Evolutionary conservation across 2,888 invertebrate species (phyloP).

Genomic region (Trissoscelio sp.): DNA sequence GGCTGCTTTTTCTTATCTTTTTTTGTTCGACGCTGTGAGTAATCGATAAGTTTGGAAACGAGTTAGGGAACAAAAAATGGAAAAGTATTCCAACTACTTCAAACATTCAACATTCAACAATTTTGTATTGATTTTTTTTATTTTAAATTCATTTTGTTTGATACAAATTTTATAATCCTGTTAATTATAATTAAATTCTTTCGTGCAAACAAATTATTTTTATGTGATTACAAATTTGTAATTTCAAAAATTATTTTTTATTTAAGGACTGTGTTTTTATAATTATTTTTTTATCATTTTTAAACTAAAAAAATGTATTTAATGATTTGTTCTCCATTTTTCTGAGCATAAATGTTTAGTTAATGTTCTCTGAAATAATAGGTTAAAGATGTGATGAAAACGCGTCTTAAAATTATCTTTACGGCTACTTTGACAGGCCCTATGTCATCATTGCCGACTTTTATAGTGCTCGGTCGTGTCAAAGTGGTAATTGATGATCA

Average conservation of each 20-base stretch:
- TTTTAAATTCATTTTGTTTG: no score
- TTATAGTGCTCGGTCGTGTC: slow-evolving; percentile 23
- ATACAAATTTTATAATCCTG: no score
- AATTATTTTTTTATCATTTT: no score
- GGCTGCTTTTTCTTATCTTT: not conserved
- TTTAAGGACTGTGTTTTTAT: no score
- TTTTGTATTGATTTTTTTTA: no score
- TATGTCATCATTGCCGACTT: slow-evolving; percentile 55
- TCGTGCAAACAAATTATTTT: no score
- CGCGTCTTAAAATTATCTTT: slow-evolving; percentile 57
- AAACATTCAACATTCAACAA: not conserved
- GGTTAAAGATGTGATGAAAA: slow-evolving; percentile 59
- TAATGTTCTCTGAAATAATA: slow-evolving; percentile 40
- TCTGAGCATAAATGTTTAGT: not conserved
- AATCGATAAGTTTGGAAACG: slow-evolving; percentile 51
- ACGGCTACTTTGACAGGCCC: slow-evolving; percentile 44
- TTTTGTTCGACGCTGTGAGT: slow-evolving; percentile 26
- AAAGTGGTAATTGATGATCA: slow-evolving; percentile 34
- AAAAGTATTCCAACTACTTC: not conserved
- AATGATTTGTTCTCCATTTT: slow-evolving; percentile 14
- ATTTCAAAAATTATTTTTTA: no score
- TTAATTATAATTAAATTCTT: no score
- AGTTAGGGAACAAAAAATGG: not conserved
- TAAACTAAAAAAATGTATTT: no score
- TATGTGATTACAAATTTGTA: no score